Conservation (phyloP, 1,140 invertebrate genomes). For the Pentalonia nigronervosa region DNA sequence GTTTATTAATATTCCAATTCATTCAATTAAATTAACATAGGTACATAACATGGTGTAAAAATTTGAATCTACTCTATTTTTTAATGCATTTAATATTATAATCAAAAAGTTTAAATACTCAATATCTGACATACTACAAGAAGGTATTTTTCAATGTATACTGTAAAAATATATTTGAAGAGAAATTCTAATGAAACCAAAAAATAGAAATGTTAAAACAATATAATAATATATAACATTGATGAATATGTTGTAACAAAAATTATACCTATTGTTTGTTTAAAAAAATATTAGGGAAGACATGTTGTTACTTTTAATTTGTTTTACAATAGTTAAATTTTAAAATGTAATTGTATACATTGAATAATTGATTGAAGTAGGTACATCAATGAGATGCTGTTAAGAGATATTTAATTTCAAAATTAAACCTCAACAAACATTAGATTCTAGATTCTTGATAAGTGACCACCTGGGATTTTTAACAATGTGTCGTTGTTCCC, state of each 20-base stretch:
- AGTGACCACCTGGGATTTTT: background rate
- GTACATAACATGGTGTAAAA: background rate
- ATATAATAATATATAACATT: background rate
- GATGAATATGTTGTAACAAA: background rate
- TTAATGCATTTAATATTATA: background rate
- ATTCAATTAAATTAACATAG: background rate
- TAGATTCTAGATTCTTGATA: background rate
- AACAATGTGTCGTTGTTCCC: background rate
- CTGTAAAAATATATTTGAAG: background rate
- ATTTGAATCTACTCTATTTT: slow-evolving; percentile 3
- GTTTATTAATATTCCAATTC: background rate
- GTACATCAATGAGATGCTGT: background rate
- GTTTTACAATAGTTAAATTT: background rate
- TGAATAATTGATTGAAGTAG: background rate
- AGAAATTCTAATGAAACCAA: background rate
- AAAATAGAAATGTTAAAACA: background rate
- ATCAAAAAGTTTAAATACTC: background rate
- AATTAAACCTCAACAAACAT: slow-evolving; percentile 11
- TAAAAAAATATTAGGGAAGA: background rate
- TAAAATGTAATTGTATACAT: background rate
- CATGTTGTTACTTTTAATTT: background rate
- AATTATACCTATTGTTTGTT: background rate
- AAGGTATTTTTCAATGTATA: background rate
- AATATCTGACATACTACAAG: background rate
- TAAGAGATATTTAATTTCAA: background rate